Conservation (phyloP, 2,113 vertebrate species). For the Cyphomyrus discorhynchus region DNA sequence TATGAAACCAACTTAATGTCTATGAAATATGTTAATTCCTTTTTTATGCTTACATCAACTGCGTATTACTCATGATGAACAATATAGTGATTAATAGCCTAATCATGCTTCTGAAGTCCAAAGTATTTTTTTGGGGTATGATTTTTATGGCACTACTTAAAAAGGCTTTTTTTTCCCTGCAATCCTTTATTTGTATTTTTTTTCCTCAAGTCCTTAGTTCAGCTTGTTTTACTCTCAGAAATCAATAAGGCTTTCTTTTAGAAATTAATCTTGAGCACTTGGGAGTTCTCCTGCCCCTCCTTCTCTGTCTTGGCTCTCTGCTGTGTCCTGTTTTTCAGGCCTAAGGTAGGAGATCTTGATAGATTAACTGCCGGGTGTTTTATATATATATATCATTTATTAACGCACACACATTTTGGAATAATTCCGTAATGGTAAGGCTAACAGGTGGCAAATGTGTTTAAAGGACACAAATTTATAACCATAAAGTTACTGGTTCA, state of each 20-base stretch:
- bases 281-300: background rate
- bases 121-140: background rate
- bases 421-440: background rate
- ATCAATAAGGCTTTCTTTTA: constrained; percentile 5
- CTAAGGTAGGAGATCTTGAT: background rate
- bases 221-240: background rate
- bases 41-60: background rate
- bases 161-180: background rate
- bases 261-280: background rate
- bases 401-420: background rate
- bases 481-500: background rate
- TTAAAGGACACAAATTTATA: background rate
- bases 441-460: background rate
- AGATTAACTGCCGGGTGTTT: background rate
- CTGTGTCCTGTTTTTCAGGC: background rate
- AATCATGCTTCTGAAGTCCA: background rate
- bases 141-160: background rate
- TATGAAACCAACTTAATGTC: background rate
- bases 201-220: background rate
- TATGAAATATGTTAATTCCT: background rate
- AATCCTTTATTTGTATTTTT: background rate
- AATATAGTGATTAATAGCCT: background rate
- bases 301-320: background rate
- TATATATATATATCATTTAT: background rate
- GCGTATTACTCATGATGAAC: background rate